Evolutionary conservation across 2,113 vertebrate species (phyloP).

Genomic region (Sphaerodactylus townsendi): DNA sequence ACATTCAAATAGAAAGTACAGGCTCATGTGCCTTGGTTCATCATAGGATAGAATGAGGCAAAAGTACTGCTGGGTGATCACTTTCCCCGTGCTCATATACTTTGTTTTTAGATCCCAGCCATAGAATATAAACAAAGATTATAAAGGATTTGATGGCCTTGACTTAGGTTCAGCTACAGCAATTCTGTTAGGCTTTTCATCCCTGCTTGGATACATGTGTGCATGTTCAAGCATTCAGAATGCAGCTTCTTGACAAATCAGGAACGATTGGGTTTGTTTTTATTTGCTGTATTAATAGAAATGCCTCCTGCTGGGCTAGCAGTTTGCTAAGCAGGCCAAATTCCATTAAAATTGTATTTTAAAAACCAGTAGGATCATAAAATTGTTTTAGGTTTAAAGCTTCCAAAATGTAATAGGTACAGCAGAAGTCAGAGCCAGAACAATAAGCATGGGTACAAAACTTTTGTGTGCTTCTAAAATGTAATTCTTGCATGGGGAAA

Average conservation of each 20-base stretch:
- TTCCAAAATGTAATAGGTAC: constrained; percentile 52
- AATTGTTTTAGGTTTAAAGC: constrained; percentile 60
- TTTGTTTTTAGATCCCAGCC: neutral
- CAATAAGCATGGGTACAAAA: constrained; percentile 33
- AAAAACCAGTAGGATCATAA: constrained; percentile 65
- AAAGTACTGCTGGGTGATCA: neutral
- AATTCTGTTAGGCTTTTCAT: constrained; percentile 19
- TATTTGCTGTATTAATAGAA: constrained; percentile 75
- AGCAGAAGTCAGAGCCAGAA: constrained; percentile 6
- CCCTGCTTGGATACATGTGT: neutral
- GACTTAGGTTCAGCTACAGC: constrained; percentile 12
- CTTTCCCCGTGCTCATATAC: too few species aligned
- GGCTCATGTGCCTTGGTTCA: neutral
- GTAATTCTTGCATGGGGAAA: neutral
- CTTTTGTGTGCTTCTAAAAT: constrained; percentile 19
- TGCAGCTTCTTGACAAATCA: constrained; percentile 65
- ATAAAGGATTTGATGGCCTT: neutral
- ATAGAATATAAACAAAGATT: neutral
- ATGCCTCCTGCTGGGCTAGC: constrained; percentile 63
- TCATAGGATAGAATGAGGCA: neutral
- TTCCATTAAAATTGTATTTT: constrained; percentile 72
- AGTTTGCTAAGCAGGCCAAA: constrained; percentile 66
- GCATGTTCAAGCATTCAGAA: constrained; percentile 32
- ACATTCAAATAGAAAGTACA: neutral
- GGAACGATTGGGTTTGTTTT: constrained; percentile 66